These are phyloP conservation scores for Tanypteryx hageni DNA, from an alignment of 2,888 invertebrate species.

Conservation along the genomic window DNA sequence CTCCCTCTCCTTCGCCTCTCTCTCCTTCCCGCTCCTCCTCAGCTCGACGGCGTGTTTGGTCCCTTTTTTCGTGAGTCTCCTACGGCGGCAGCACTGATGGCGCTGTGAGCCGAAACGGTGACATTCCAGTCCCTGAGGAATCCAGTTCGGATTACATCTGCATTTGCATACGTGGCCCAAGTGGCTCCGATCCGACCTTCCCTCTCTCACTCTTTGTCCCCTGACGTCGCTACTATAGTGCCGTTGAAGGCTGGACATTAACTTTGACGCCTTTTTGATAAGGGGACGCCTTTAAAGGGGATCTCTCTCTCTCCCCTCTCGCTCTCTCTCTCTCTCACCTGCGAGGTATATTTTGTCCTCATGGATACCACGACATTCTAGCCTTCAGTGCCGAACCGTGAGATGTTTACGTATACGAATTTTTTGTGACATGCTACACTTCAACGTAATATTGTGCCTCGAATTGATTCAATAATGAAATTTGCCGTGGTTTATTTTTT, in stretches of 20 bases:
- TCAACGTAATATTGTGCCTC: no score
- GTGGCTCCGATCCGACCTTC: neutral
- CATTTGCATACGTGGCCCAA: constrained; percentile 22
- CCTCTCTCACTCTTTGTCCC: neutral
- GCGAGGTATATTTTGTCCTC: neutral
- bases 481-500: no score
- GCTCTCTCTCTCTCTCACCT: neutral
- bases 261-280: constrained; percentile 45
- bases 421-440: no score
- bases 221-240: neutral
- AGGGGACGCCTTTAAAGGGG: neutral
- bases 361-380: no score
- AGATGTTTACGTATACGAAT: no score
- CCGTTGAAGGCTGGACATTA: constrained; percentile 27
- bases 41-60: no score
- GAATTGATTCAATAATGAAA: no score
- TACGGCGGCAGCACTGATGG: no score
- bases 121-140: neutral
- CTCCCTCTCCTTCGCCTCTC: neutral
- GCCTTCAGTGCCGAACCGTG: no score
- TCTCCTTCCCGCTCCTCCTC: no score
- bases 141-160: constrained; percentile 51
- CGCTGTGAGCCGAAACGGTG: neutral
- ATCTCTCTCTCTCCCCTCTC: no score
- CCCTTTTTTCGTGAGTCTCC: no score